Base-by-base conservation (phyloP, 2,888 invertebrate genomes). In the Sarcophaga variegata region DNA sequence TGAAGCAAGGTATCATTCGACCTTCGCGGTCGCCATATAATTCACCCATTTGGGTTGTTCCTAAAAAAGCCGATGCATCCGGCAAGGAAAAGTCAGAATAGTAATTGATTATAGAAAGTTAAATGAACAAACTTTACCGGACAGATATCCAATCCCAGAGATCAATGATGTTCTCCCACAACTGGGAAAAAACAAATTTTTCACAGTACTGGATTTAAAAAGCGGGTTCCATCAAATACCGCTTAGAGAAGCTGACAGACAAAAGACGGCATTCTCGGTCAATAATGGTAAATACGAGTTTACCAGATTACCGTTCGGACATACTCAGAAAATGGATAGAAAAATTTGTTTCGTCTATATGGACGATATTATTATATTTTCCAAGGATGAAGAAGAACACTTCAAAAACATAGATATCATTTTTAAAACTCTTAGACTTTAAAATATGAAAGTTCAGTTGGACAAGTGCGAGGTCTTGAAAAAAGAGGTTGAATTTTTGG, bases 321-420 rank as follows among this genome's bases (percentile, higher is more conserved):
- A 25, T 64, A 64, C 11, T 64, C 4, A 22, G 64, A 14, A 25
- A 25, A 11, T 49, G 12, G 10, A 49, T 49, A 49, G 47, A 49
- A 49, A 49, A 49, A 75, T 75, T 12, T 75, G 64, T 49, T 75
- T 47, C n/a, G 71, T 77, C 63, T 76, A 76, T n/a, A 82, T 81
- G 63, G 74, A 80, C 47, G 79, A 80, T 17, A 67, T 77, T 20
- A 77, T 77, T 11, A 80, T 80, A n/a, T 80, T 80, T 17, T 62
- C 60, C 2, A 59, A 59, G 22, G 22, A 22, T 22, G 22, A 22
- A 22, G 10, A 66, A 77, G 22, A 45, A 45, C 54, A 66, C 59
- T 27, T 54, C 11, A 59, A 77, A n/a, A 63, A 76, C 25, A 17
- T 76, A 20, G 17, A 66, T n/a, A 66, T 20, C 20, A 25, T 77